Evolutionary conservation across 2,797 vertebrate genomes (phyloP).

Genomic region (Phaenicophaeus curvirostris): DNA sequence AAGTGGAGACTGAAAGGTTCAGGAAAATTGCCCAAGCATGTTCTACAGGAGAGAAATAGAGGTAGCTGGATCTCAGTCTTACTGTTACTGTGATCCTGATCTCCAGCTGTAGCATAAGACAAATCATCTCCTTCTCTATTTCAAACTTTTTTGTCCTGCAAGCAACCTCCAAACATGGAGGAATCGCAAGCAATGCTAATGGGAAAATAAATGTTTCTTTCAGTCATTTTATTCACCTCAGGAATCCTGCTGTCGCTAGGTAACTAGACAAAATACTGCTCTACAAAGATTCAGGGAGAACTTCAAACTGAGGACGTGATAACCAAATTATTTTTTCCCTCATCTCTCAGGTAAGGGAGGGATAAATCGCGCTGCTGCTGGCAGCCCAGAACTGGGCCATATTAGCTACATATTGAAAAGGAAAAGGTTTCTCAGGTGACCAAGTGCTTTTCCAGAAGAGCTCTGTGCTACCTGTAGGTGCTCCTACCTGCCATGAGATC

Average conservation of each 20-base stretch:
- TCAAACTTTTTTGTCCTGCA: not conserved
- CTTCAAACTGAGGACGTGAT: not conserved
- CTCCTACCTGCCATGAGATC: not conserved
- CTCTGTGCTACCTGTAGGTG: not conserved
- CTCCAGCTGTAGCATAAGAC: not conserved
- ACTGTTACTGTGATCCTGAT: not conserved
- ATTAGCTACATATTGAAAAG: not conserved
- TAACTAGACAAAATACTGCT: not conserved
- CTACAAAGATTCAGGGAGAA: not conserved
- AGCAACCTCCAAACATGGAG: not conserved
- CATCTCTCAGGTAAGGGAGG: not conserved
- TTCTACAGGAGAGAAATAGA: conserved; percentile 81
- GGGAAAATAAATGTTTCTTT: not conserved
- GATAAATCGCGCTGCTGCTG: not conserved
- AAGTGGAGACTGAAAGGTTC: conserved; percentile 86
- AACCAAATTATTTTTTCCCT: not conserved
- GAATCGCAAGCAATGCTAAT: not conserved
- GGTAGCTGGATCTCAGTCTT: conserved; percentile 69
- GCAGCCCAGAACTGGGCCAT: not conserved
- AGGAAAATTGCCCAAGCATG: conserved; percentile 64
- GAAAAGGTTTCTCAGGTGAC: not conserved
- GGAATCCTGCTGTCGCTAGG: not conserved
- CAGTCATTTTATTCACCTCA: not conserved
- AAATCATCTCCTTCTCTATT: not conserved
- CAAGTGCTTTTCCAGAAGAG: not conserved